Base-by-base conservation (phyloP, 2,797 vertebrate species). In the Protonibea diacanthus region DNA sequence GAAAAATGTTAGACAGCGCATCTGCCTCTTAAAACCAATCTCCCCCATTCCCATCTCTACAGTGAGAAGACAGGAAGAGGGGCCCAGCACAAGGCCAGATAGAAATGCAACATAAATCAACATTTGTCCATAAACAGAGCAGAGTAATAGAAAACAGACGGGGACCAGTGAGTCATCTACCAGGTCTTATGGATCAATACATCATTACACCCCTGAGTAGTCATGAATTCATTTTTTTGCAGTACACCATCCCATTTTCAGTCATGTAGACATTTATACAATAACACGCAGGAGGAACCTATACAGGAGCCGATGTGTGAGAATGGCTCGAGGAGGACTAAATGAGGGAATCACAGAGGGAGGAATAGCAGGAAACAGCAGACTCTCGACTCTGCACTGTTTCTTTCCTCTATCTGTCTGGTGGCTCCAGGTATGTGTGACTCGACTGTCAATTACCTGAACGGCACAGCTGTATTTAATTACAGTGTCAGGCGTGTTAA, bases 401-500 rank as follows among this genome's bases (percentile, higher is more conserved):
- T 58, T 40, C 12, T 10, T 47, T 3, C 45, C n/a, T 66, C 51
- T 47, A 47, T 12, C 38, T 7, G 15, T 80, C 45, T 59, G 21
- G 63, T 67, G 38, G 52, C 80, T 77, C 40, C 74, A 73, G 69
- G 57, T 80, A 74, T 33, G 18, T 71, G 71, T 66, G 59, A 82
- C 76, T 49, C 5, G 21, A 74, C 68, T 84, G 85, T 80, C 23
- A 80, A 92, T 93, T 90, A 92, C 80, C 83, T 89, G 77, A 75
- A 89, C 64, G 87, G 83, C 44, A 71, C 85, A 77, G 45, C 66
- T 52, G 60, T 85, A 91, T 89, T 94, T 93, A 93, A 95, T 90
- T 89, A 93, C 75, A 72, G 67, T 86, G 80, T 80, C 68, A 91
- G 87, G 82, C 78, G 29, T 65, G 78, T 73, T 84, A 76, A 93